Conservation (phyloP, 92 coral and sea anemone species). For the Palythoa grandiflora region DNA sequence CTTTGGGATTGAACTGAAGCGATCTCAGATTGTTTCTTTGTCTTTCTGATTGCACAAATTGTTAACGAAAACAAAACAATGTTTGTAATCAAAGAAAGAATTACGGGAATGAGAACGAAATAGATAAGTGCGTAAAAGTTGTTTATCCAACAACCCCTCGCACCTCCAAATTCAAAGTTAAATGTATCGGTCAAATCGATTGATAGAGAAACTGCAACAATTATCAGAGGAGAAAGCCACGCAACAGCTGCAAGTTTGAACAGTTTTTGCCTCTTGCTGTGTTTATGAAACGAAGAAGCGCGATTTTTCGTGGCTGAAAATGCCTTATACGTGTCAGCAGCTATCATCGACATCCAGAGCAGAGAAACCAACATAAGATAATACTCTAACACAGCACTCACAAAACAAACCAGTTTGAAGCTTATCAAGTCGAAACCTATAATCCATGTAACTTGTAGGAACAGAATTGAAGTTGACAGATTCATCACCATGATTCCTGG, state of each 20-base stretch:
- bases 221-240: conserved; percentile 24
- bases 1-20: conserved; percentile 20
- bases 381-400: neutral
- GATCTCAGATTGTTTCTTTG: conserved; percentile 4
- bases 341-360: conserved; percentile 34
- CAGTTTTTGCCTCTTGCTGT: neutral
- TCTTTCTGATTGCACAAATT: conserved; percentile 10
- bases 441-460: conserved; percentile 14
- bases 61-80: conserved; percentile 25
- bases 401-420: neutral
- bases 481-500: conserved; percentile 40
- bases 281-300: neutral
- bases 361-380: neutral
- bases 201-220: neutral
- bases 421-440: neutral
- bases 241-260: conserved; percentile 18
- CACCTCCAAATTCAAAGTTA: conserved; percentile 21
- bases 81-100: neutral
- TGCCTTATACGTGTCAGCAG: conserved; percentile 19
- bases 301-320: neutral
- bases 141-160: conserved; percentile 23
- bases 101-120: conserved; percentile 24
- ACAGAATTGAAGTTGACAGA: conserved; percentile 24
- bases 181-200: conserved; percentile 35
- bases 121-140: conserved; percentile 23